Base-by-base conservation (phyloP, 1,140 invertebrate genomes). In the Plutomurus gul region DNA sequence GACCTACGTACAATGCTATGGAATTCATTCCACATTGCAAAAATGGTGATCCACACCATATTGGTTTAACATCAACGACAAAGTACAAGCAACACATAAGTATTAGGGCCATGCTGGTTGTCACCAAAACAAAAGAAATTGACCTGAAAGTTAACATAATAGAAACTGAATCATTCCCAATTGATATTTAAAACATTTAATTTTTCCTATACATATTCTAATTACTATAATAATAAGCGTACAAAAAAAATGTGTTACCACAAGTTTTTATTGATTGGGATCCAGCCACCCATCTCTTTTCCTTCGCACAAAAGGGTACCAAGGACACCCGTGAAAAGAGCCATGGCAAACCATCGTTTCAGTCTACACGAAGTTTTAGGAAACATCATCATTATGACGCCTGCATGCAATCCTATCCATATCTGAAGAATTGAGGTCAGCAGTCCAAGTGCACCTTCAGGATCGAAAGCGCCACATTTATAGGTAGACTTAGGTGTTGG, bases 391-490 rank as follows among this genome's bases (percentile, higher is more conserved):
- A 87, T 77, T 2, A 85, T 85, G 3, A 81, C 82, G 36, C 86
- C 86, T 49, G 85, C 82, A 84, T 89, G 88, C 18, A 89, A 84
- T 49, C 89, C 90, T 4, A 90, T 84, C 83, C 95, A 92, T 5
- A 94, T 94, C 80, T 96, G 91, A 74, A 85, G 77, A 5, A 82
- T 79, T 47, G 81, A 82, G n/a, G 76, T 84, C 37, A 82, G 85
- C 1, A 79, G 76, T 27, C 91, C 91, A 80, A 95, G 88, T 43
- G 94, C 85, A 74, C 94, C 94, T 86, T 95, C 94, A 10, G 94
- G 94, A 87, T 96, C 94, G 87, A 92, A 92, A 0, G 91, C 89
- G 7, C 89, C 85, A 0, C 89, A 88, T 73, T 89, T 85, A 85
- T 94, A 95, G 18, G 94, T 86, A 16, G 86, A 85, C 81, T 87